Evolutionary conservation across 2,113 vertebrate genomes (phyloP), one percentile per base, ranked within the genome.

Genomic region (Zosterops japonicus): DNA sequence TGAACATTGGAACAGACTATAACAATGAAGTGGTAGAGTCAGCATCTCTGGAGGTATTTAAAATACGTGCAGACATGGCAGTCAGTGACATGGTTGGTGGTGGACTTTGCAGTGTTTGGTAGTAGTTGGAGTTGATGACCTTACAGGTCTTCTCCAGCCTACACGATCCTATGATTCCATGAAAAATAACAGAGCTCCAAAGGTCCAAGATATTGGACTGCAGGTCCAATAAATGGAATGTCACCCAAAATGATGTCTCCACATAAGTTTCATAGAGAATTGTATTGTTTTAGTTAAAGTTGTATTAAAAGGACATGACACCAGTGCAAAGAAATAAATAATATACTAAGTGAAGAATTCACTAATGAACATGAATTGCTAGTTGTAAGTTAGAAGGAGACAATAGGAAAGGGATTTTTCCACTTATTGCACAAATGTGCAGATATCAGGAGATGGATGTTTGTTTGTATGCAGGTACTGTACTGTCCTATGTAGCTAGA

Each of bases 51-150:
- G 22, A 33, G 11, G 11, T 12, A 27, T 39, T 77, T n/a, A n/a
- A 44, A 60, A 56, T 10, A n/a, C 0, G 0, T 31, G 25, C 18
- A 41, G 36, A 41, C 0, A 0, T 33, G 18, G 8, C 3, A 4
- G 3, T 56, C 33, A 33, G 4, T 8, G 18, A 35, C 2, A 1
- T 35, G 21, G 5, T 28, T 61, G 27, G 8, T n/a, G 27, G 6
- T 22, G 14, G 47, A 52, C 22, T 53, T 57, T 2, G 4, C 13
- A 33, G 44, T 59, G 20, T 14, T 60, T 27, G 3, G 7, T 65
- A 3, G 14, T 0, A 2, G 21, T 24, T 56, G 35, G 20, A 72
- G 4, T 6, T 7, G 2, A 17, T 70, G 27, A 56, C 35, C 28
- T 50, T 71, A 39, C 61, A 18, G 5, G 12, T 33, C 31, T 61